Evolutionary conservation across 37 sponge, comb jelly and placozoan genomes (phyloP).

Genomic region (Beroe forskalii): DNA sequence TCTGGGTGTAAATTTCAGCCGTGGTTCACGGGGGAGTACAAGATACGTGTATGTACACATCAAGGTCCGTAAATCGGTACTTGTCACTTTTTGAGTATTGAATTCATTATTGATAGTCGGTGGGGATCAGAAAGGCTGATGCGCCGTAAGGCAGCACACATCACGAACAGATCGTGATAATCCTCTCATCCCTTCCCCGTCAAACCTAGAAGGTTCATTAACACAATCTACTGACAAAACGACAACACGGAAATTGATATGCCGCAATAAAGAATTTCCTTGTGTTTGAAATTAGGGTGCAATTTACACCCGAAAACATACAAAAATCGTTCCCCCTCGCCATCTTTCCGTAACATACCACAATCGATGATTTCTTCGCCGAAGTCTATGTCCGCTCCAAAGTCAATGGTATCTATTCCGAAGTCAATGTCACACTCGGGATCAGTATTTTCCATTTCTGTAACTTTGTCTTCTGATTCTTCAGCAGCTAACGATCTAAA

Average conservation of each 20-base stretch:
- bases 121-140: constrained; percentile 64
- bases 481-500: not conserved
- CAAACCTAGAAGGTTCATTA: constrained; percentile 66
- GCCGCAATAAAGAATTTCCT: constrained; percentile 6
- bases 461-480: not conserved
- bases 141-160: constrained; percentile 51
- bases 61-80: too few relatives aligned
- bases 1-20: too few relatives aligned
- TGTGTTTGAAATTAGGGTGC: constrained; percentile 23
- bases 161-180: not conserved
- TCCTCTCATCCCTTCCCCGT: constrained; percentile 66
- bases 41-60: too few relatives aligned
- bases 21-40: too few relatives aligned
- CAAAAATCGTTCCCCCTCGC: too few relatives aligned
- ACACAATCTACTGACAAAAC: constrained; percentile 48
- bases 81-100: too few relatives aligned
- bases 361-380: constrained; percentile 48
- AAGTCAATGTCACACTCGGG: constrained; percentile 57
- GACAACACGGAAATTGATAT: too few relatives aligned
- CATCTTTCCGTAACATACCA: too few relatives aligned
- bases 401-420: constrained; percentile 55
- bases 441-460: not conserved
- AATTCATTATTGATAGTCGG: too few relatives aligned
- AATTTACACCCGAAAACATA: too few relatives aligned
- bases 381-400: constrained; percentile 58